Evolutionary conservation across 2,888 invertebrate species (phyloP).

Genomic region (Campopleginae sp.): DNA sequence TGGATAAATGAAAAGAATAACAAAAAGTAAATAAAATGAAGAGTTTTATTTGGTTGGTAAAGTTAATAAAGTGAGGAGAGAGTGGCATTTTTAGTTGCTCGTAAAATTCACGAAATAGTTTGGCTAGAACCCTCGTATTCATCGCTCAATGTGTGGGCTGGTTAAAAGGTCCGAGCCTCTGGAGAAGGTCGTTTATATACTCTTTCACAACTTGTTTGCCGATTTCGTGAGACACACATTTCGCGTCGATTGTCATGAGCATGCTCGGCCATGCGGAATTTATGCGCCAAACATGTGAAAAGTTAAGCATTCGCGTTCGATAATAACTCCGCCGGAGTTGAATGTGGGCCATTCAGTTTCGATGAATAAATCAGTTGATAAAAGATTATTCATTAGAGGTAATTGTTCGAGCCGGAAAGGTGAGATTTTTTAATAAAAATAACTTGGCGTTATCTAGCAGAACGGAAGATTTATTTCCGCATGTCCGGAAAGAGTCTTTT

Average conservation of each 20-base stretch:
- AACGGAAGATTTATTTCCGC: neutral
- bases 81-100: constrained; percentile 52
- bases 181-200: constrained; percentile 29
- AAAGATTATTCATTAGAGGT: neutral
- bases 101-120: constrained; percentile 60
- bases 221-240: constrained; percentile 33
- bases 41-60: constrained; percentile 52
- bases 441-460: neutral
- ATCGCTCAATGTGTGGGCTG: constrained; percentile 21
- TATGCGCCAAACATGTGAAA: constrained; percentile 41
- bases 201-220: constrained; percentile 13
- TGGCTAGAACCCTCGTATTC: constrained; percentile 35
- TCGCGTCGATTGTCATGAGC: constrained; percentile 47
- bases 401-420: neutral
- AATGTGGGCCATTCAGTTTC: neutral
- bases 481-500: neutral
- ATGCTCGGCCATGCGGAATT: constrained; percentile 53
- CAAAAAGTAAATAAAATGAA: constrained; percentile 15
- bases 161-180: constrained; percentile 27
- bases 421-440: neutral
- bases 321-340: neutral
- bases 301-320: constrained; percentile 29
- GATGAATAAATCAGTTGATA: neutral
- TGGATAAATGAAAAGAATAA: constrained; percentile 4
- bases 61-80: constrained; percentile 45